A percentile compares a stretch with the other conserved stretches of the same genome.
These are phyloP conservation scores for Albula goreensis DNA, from an alignment of 2,113 vertebrate species.

Conservation along the genomic window DNA sequence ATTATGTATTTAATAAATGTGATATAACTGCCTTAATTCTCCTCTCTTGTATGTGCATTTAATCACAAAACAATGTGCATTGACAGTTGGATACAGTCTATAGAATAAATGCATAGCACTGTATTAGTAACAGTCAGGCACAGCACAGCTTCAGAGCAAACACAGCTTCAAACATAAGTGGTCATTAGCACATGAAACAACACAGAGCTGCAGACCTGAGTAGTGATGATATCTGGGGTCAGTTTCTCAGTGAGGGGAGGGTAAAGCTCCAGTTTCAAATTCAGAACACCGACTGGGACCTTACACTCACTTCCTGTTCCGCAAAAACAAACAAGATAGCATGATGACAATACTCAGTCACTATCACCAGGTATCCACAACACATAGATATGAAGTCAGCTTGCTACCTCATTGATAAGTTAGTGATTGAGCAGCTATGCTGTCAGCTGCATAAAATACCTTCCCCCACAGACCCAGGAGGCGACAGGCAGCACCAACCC, in stretches of 20 bases:
- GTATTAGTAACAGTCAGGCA: background rate
- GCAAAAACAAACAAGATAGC: slow-evolving; percentile 28
- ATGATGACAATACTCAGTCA: background rate
- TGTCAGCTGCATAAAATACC: too few relatives aligned
- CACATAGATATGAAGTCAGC: background rate
- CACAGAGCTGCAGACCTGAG: slow-evolving; percentile 75
- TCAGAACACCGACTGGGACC: slow-evolving; percentile 89
- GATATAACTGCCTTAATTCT: too few relatives aligned
- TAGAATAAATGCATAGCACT: too few relatives aligned
- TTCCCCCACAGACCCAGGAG: too few relatives aligned
- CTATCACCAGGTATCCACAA: background rate
- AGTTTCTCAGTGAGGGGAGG: slow-evolving; percentile 80
- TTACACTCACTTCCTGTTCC: slow-evolving; percentile 88
- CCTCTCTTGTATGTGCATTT: too few relatives aligned
- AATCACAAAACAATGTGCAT: too few relatives aligned
- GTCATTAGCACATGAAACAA: background rate
- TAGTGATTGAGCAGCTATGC: too few relatives aligned
- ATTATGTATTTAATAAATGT: too few relatives aligned
- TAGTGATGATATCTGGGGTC: slow-evolving; percentile 81
- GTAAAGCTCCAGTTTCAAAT: slow-evolving; percentile 87
- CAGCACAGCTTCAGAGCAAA: background rate
- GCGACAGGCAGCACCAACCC: too few relatives aligned
- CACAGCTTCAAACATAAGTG: background rate
- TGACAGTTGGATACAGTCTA: too few relatives aligned
- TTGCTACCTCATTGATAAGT: too few relatives aligned